These are phyloP conservation scores for Alviniconcha marisindica DNA, from an alignment of 1,140 invertebrate species.

Conservation along the genomic window DNA sequence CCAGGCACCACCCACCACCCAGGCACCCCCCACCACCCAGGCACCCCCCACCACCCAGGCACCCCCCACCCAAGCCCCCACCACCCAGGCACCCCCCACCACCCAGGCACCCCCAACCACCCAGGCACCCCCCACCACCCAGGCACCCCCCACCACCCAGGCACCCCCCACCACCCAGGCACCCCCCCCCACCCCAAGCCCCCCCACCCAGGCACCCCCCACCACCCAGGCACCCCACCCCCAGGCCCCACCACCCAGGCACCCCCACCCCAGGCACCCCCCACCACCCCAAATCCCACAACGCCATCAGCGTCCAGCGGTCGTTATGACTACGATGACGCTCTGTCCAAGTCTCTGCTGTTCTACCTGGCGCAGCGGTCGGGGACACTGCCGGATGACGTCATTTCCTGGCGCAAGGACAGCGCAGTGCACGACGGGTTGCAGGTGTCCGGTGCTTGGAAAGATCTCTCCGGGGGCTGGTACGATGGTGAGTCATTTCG, in stretches of 20 bases:
- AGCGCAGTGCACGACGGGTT: neutral
- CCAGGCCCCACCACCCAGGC: neutral
- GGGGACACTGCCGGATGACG: neutral
- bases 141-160: neutral
- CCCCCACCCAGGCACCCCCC: neutral
- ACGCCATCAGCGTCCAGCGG: neutral
- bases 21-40: neutral
- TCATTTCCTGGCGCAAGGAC: constrained; percentile 15
- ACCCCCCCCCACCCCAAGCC: neutral
- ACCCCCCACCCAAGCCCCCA: neutral
- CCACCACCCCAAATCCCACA: neutral
- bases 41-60: neutral
- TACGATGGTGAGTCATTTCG: constrained; percentile 13
- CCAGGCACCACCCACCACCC: neutral
- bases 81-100: neutral
- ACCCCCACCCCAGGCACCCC: neutral
- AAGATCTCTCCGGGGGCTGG: neutral
- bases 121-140: neutral
- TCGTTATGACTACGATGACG: constrained; percentile 4
- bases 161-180: neutral
- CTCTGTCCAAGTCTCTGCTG: neutral
- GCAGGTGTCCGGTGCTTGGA: neutral
- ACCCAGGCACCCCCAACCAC: neutral
- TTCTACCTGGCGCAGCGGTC: constrained; percentile 16
- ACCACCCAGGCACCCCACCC: neutral